Evolutionary conservation across 64 coral and sea anemone genomes (phyloP), one percentile per base, ranked within the genome.

Genomic region (Montipora efflorescens): DNA sequence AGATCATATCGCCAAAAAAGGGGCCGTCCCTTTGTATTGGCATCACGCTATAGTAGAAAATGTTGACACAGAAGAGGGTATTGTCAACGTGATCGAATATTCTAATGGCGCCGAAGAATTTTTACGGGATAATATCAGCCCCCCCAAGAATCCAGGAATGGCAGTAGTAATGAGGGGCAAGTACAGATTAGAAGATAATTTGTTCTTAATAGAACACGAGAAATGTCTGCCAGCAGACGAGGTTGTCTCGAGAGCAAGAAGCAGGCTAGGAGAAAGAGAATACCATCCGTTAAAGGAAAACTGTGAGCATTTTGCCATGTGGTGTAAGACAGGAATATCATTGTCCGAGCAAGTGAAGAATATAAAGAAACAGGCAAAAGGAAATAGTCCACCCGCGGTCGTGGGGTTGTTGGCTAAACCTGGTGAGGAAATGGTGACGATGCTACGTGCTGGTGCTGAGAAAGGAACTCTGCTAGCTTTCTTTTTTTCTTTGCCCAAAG

Each of bases 271-370:
- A 25, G 87, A 94, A 11, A 62, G 67, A 20, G 50, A 44, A 44
- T 94, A 90, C 88, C 9, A 69, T 12, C 79, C 23, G 84, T 28
- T 90, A 2, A 90, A 69, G 18, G 79, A 94, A 11, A 94, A 94
- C 68, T 94, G 93, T 20, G 93, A 94, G 71, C 93, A 94, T 74
- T 94, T 94, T 84, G 93, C 93, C 1, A 74, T 80, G 49, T 89
- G 87, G 87, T 85, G 93, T 68, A 94, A 94, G 48, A 94, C 93
- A 8, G 93, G 79, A 8, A 64, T 28, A 10, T 22, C 68, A 4
- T 70, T 21, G 11, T 95, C 80, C 57, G 76, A 91, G 19, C 94
- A 95, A 77, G 14, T 81, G 51, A 83, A 69, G 16, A 69, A 79
- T 3, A 70, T 45, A 82, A 78, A 78, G 62, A 59, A 3, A 46